phyloP scores from a whole-genome alignment of 2,797 vertebrate species.

The Falco novaeseelandiae region DNA sequence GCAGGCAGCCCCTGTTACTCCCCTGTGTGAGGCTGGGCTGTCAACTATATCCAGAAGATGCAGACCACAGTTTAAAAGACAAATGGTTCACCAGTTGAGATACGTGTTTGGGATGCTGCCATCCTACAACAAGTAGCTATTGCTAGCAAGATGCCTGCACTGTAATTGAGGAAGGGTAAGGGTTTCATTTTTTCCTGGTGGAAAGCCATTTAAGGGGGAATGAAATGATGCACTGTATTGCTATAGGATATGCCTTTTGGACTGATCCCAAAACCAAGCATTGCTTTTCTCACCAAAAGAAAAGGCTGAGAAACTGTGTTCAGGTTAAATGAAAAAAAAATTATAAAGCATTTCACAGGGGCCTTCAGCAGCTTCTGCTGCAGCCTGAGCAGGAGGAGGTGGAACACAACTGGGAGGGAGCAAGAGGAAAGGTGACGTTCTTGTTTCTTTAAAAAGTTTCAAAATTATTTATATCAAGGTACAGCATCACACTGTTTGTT shows the following conservation, averaged over 20 bases:
- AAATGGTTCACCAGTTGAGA: neutral
- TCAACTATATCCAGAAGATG: neutral
- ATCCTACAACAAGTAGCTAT: neutral
- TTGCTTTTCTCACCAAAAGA: neutral
- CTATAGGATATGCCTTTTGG: neutral
- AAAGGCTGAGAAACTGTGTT: neutral
- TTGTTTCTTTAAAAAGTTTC: neutral
- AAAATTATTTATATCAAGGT: neutral
- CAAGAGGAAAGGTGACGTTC: neutral
- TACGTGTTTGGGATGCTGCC: neutral
- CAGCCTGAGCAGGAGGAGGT: neutral
- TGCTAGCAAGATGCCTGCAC: neutral
- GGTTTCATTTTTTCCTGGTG: neutral
- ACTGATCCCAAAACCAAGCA: neutral
- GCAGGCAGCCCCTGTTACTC: neutral
- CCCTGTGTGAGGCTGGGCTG: neutral
- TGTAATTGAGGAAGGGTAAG: neutral
- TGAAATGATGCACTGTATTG: neutral
- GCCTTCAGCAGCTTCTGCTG: neutral
- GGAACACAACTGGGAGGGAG: neutral
- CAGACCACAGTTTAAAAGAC: neutral
- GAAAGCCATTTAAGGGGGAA: neutral
- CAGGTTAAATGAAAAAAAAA: neutral
- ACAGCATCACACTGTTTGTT: neutral
- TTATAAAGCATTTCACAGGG: neutral